Evolutionary conservation across 1,140 invertebrate genomes (phyloP).

Genomic region (Bombus consobrinus): DNA sequence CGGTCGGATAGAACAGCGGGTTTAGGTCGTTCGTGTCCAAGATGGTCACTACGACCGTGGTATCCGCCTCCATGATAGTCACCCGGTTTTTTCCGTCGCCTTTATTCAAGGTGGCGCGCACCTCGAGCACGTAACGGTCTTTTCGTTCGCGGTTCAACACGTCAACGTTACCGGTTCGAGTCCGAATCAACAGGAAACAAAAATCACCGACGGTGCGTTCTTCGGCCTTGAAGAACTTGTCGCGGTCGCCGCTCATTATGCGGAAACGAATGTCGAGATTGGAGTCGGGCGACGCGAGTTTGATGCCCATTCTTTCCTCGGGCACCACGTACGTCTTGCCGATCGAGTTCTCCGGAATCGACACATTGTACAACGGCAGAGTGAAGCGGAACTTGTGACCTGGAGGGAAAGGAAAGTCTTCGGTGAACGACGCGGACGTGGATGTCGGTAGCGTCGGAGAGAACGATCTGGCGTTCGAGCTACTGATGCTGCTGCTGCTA

Average conservation of each 20-base stretch:
- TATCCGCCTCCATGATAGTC: slow-evolving; percentile 86
- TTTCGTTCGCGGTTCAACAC: slow-evolving; percentile 95
- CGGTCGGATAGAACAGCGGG: slow-evolving; percentile 94
- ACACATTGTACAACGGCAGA: slow-evolving; percentile 91
- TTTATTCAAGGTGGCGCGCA: slow-evolving; percentile 88
- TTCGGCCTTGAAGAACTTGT: slow-evolving; percentile 97
- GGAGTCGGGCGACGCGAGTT: slow-evolving; percentile 82
- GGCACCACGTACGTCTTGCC: slow-evolving; percentile 91
- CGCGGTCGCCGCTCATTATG: slow-evolving; percentile 92
- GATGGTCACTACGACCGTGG: slow-evolving; percentile 90
- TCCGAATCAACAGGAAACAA: slow-evolving; percentile 94
- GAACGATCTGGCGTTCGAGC: slow-evolving; percentile 33
- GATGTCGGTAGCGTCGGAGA: slow-evolving; percentile 48
- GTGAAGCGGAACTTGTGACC: slow-evolving; percentile 87
- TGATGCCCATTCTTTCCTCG: slow-evolving; percentile 88
- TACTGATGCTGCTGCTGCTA: slow-evolving; percentile 1
- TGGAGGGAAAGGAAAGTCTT: slow-evolving; percentile 35
- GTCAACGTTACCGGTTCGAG: slow-evolving; percentile 91
- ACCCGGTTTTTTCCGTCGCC: slow-evolving; percentile 84
- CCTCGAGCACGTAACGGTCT: slow-evolving; percentile 91
- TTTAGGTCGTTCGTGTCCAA: slow-evolving; percentile 96
- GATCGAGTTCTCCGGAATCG: slow-evolving; percentile 95
- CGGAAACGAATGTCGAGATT: slow-evolving; percentile 89
- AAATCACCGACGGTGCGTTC: slow-evolving; percentile 94
- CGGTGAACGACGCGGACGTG: slow-evolving; percentile 68